A percentile compares a stretch with the other conserved stretches of the same genome.
These are phyloP conservation scores for Tipula lateralis DNA, from an alignment of 2,888 invertebrate species.

Conservation along the genomic window DNA sequence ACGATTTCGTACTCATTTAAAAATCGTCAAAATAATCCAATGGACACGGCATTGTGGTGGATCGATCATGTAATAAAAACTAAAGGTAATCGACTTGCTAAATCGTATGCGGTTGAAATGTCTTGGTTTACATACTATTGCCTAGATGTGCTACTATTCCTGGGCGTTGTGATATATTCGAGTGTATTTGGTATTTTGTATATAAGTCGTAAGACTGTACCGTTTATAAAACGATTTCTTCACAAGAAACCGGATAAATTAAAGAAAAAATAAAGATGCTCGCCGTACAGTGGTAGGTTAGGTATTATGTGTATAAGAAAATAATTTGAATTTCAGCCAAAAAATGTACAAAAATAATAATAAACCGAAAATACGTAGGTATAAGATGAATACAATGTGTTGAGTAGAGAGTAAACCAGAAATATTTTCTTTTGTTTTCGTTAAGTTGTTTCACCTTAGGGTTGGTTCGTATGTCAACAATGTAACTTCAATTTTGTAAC, in stretches of 20 bases:
- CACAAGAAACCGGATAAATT: background rate
- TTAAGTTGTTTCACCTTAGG: too few relatives aligned
- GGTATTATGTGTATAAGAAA: background rate
- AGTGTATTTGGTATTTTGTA: background rate
- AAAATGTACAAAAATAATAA: background rate
- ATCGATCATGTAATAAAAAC: slow-evolving; percentile 58
- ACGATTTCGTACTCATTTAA: slow-evolving; percentile 49
- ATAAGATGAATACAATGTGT: too few relatives aligned
- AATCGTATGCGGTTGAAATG: slow-evolving; percentile 48
- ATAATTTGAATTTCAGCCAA: background rate
- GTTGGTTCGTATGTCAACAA: too few relatives aligned
- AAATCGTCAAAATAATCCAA: slow-evolving; percentile 53
- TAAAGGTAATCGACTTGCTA: slow-evolving; percentile 52
- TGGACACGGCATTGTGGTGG: slow-evolving; percentile 59
- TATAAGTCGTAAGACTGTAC: background rate
- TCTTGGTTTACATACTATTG: slow-evolving; percentile 50
- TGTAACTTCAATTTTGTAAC: too few relatives aligned
- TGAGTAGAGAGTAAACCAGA: background rate
- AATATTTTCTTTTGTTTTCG: background rate
- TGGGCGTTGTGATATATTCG: background rate
- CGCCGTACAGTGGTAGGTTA: background rate
- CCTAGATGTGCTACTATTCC: slow-evolving; percentile 48
- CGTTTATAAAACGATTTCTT: background rate
- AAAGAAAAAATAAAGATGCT: background rate
- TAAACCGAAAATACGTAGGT: background rate